Evolutionary conservation across 2,113 vertebrate species (phyloP).

Genomic region (Tenrec ecaudatus): DNA sequence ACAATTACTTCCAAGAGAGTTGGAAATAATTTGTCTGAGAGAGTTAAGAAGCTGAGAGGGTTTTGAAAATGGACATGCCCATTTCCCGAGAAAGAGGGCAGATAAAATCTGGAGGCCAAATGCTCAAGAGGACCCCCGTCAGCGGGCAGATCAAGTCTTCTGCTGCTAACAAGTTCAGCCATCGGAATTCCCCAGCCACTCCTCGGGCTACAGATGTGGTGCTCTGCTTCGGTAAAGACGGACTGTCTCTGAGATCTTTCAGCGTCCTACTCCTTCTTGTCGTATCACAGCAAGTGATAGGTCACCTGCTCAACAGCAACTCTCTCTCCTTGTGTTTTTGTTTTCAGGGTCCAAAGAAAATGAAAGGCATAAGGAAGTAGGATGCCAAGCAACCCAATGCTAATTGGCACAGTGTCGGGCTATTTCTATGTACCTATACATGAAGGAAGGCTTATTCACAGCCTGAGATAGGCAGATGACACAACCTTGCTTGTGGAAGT

Average conservation of each 20-base stretch:
- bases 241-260: neutral
- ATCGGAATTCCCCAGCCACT: neutral
- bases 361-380: neutral
- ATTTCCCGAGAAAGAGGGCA: slow-evolving; percentile 55
- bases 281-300: neutral
- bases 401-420: neutral
- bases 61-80: slow-evolving; percentile 52
- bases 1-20: slow-evolving; percentile 35
- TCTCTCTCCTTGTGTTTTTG: neutral
- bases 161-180: neutral
- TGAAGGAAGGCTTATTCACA: too few species aligned
- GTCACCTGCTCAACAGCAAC: neutral
- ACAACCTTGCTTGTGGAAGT: too few species aligned
- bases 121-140: neutral
- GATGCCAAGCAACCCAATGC: neutral
- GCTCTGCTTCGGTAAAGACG: neutral
- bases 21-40: slow-evolving; percentile 42
- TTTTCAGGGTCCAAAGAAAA: slow-evolving; percentile 10
- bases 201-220: neutral
- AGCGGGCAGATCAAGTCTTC: neutral
- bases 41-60: neutral
- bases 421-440: neutral
- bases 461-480: too few species aligned
- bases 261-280: neutral
- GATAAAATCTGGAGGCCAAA: slow-evolving; percentile 29